A percentile compares a stretch with the other conserved stretches of the same genome.
These are phyloP conservation scores for Cotesia typhae DNA, from an alignment of 1,140 invertebrate genomes.

Conservation along the genomic window DNA sequence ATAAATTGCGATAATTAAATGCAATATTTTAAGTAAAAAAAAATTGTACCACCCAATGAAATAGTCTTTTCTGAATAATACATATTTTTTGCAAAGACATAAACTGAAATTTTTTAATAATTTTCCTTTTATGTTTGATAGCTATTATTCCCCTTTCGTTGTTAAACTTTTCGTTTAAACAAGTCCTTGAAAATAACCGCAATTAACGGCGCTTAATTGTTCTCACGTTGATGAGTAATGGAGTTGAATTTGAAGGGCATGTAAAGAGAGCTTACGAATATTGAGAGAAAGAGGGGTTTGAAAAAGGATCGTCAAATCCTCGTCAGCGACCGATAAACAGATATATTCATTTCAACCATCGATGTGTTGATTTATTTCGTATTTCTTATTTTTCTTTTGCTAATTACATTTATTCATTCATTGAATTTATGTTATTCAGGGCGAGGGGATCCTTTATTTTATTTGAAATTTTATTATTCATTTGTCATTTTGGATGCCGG, in stretches of 20 bases:
- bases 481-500: not conserved
- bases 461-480: not conserved
- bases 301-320: too few species aligned
- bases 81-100: too few species aligned
- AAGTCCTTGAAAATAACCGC: conserved; percentile 15
- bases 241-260: conserved; percentile 11
- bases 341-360: not conserved
- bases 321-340: conserved; percentile 3
- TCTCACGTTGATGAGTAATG: conserved; percentile 37
- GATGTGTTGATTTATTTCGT: not conserved
- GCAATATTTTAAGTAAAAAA: too few species aligned
- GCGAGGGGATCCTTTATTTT: too few species aligned
- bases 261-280: not conserved
- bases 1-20: too few species aligned
- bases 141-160: too few species aligned
- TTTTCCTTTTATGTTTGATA: too few species aligned
- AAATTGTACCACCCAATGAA: too few species aligned
- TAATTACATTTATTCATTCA: not conserved
- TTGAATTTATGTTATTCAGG: not conserved
- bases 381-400: not conserved
- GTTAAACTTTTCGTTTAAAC: not conserved
- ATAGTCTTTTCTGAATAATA: too few species aligned
- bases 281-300: too few species aligned
- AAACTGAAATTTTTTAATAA: too few species aligned
- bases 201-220: conserved; percentile 44